Evolutionary conservation across 2,797 vertebrate species (phyloP).

Genomic region (Coccyzus lansbergi): DNA sequence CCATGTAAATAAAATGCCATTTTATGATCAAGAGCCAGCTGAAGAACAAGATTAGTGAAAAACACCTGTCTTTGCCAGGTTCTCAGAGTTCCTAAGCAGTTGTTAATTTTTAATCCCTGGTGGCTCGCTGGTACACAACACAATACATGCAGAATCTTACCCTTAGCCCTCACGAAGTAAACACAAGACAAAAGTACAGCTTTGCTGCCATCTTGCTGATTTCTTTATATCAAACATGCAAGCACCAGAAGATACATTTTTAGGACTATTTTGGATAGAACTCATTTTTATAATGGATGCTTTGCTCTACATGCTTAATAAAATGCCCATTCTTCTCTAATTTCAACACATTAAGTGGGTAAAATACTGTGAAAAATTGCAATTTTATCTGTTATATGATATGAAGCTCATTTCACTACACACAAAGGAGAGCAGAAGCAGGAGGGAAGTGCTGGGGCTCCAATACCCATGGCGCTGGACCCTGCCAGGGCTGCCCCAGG

Average conservation of each 20-base stretch:
- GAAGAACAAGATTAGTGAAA: constrained; percentile 13
- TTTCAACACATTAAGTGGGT: background rate
- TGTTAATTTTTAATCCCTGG: background rate
- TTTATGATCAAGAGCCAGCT: background rate
- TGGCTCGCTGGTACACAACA: background rate
- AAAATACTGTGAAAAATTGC: background rate
- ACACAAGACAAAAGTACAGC: background rate
- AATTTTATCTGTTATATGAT: background rate
- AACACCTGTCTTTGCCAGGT: background rate
- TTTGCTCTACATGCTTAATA: background rate
- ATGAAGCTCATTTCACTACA: background rate
- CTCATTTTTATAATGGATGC: background rate
- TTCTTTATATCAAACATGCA: background rate
- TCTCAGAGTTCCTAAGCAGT: background rate
- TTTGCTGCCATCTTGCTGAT: constrained; percentile 65
- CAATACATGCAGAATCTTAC: background rate
- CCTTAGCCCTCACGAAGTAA: background rate
- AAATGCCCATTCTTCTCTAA: background rate
- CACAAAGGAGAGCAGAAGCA: background rate
- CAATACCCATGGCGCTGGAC: accelerated
- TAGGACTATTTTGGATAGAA: background rate
- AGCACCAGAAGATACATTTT: background rate
- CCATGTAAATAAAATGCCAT: background rate
- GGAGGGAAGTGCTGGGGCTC: accelerated
- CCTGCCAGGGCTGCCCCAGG: background rate